These are phyloP conservation scores for Alcedo quadribrachys DNA, from an alignment of 2,797 vertebrate species.

Conservation along the genomic window DNA sequence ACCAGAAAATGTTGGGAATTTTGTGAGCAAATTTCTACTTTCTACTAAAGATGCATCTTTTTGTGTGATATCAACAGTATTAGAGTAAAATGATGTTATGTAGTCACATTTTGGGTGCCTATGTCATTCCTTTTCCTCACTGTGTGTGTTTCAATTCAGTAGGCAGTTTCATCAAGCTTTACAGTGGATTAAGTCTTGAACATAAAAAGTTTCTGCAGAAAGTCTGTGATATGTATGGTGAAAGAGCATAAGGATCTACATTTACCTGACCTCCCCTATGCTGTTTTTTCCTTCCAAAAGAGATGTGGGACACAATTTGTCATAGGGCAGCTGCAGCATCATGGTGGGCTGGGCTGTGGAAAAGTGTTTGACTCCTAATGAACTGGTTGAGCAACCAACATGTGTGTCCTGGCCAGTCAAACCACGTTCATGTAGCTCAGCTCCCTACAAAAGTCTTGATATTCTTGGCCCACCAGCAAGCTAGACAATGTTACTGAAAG, in stretches of 20 bases:
- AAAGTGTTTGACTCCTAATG: not conserved
- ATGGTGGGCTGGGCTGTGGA: not conserved
- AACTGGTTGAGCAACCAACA: not conserved
- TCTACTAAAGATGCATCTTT: not conserved
- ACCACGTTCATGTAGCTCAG: fast-evolving
- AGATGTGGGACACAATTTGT: not conserved
- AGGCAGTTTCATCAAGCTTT: not conserved
- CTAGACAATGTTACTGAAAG: not conserved
- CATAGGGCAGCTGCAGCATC: not conserved
- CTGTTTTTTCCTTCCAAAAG: not conserved
- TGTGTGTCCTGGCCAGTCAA: not conserved
- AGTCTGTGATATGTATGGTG: not conserved
- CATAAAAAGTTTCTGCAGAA: not conserved
- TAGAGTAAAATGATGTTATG: not conserved
- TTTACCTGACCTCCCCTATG: not conserved
- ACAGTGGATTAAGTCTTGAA: not conserved
- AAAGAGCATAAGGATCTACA: not conserved
- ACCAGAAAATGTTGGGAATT: not conserved
- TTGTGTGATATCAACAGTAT: not conserved
- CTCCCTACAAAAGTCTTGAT: not conserved
- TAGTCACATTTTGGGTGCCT: not conserved
- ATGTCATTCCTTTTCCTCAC: not conserved
- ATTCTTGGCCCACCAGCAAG: not conserved
- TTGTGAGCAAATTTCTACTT: not conserved
- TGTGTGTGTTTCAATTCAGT: not conserved